Evolutionary conservation across 2,888 invertebrate species (phyloP).

Genomic region (Pristionchus entomophagus): DNA sequence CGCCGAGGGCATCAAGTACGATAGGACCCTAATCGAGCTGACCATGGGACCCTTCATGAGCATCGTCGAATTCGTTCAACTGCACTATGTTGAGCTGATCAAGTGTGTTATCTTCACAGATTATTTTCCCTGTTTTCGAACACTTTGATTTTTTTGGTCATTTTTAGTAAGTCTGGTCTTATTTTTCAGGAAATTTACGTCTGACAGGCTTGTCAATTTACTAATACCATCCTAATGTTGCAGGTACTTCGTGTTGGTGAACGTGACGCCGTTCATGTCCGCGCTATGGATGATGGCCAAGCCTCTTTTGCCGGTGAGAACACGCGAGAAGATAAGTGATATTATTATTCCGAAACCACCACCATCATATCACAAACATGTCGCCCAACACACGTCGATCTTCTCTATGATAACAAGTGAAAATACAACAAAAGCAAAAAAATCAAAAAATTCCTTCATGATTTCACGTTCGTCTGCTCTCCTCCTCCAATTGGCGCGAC

Average conservation of each 20-base stretch:
- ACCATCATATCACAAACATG: too few species aligned
- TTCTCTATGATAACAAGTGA: too few species aligned
- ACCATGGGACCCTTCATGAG: conserved; percentile 58
- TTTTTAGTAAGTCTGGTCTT: too few species aligned
- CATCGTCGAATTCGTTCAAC: conserved; percentile 71
- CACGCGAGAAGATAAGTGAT: conserved; percentile 65
- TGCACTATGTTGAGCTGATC: conserved; percentile 72
- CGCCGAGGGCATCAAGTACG: conserved; percentile 10
- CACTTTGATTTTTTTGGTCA: neutral
- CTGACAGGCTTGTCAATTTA: too few species aligned
- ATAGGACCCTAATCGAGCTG: neutral
- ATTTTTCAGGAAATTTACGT: too few species aligned
- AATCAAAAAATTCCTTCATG: too few species aligned
- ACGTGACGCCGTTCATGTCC: conserved; percentile 67
- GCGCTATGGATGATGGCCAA: conserved; percentile 67
- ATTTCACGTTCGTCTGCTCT: conserved; percentile 52
- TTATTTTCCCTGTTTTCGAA: too few species aligned
- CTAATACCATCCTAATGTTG: too few species aligned
- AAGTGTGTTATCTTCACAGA: too few species aligned
- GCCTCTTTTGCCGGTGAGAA: conserved; percentile 70
- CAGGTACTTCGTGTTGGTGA: conserved; percentile 65
- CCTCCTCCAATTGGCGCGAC: conserved; percentile 16
- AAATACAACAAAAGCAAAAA: too few species aligned
- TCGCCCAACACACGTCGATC: too few species aligned
- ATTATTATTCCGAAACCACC: neutral